Conservation (phyloP, 2,797 vertebrate genomes). For the Muraenolepis orangiensis region DNA sequence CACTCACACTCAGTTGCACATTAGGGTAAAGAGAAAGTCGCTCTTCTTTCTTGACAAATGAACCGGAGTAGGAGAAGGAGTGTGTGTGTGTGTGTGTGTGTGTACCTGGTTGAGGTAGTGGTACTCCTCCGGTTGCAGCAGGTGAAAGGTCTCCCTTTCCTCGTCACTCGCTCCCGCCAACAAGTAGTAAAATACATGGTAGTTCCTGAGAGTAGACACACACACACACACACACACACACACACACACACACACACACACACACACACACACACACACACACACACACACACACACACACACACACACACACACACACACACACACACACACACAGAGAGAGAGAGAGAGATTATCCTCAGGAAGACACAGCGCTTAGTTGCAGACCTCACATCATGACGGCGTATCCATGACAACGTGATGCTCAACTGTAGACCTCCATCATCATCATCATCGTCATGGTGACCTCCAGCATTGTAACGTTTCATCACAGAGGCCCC, state of each 20-base stretch:
- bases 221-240: conserved; percentile 19
- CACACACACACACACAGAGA: not conserved
- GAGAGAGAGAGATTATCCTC: not conserved
- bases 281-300: too few relatives aligned
- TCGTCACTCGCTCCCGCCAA: conserved; percentile 88
- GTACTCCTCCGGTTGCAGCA: conserved; percentile 87
- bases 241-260: too few relatives aligned
- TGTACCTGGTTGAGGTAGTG: conserved; percentile 91
- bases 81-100: not conserved
- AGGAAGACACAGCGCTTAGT: not conserved
- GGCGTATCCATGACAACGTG: too few relatives aligned
- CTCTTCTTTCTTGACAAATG: conserved; percentile 29
- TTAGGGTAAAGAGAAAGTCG: conserved; percentile 4
- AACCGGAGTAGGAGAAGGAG: not conserved
- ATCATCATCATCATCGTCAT: too few relatives aligned
- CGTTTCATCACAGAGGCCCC: too few relatives aligned
- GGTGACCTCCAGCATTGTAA: too few relatives aligned
- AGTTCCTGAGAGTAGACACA: conserved; percentile 76
- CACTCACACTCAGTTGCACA: conserved; percentile 36
- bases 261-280: too few relatives aligned
- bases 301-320: too few relatives aligned
- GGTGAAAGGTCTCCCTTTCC: conserved; percentile 84
- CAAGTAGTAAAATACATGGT: conserved; percentile 77
- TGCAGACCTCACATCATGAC: too few relatives aligned
- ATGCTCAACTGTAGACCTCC: too few relatives aligned